Evolutionary conservation across 1,140 invertebrate genomes (phyloP).

Genomic region (Drosophila bifasciata): DNA sequence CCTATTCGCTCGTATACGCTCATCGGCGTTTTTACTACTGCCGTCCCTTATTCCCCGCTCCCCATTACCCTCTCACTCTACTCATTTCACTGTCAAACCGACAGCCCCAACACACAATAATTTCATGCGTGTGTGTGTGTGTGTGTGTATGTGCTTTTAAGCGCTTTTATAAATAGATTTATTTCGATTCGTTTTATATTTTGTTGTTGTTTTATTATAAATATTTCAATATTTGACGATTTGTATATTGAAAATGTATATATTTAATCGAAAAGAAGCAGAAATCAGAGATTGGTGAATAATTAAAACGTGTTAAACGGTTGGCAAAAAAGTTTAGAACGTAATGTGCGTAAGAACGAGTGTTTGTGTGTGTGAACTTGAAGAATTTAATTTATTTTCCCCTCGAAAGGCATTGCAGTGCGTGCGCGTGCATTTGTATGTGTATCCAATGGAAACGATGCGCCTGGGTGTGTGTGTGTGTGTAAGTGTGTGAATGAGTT

Average conservation of each 20-base stretch:
- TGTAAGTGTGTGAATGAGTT: slow-evolving; percentile 49
- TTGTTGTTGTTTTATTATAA: slow-evolving; percentile 77
- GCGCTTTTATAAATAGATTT: slow-evolving; percentile 79
- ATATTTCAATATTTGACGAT: slow-evolving; percentile 71
- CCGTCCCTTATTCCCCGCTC: slow-evolving; percentile 31
- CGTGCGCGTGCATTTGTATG: slow-evolving; percentile 49
- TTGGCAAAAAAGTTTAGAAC: slow-evolving; percentile 26
- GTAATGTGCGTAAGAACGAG: slow-evolving; percentile 9
- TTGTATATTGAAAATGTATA: slow-evolving; percentile 21
- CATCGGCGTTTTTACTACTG: slow-evolving; percentile 62
- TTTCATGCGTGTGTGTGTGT: slow-evolving; percentile 34
- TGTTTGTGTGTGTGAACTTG: slow-evolving; percentile 51
- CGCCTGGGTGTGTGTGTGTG: slow-evolving; percentile 38
- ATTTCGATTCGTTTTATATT: slow-evolving; percentile 56
- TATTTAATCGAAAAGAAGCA: slow-evolving; percentile 38
- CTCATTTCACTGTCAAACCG: slow-evolving; percentile 52
- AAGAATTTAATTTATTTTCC: slow-evolving; percentile 57
- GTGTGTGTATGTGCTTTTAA: slow-evolving; percentile 61
- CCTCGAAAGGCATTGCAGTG: slow-evolving; percentile 20
- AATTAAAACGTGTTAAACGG: slow-evolving; percentile 42
- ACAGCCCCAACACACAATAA: slow-evolving; percentile 24
- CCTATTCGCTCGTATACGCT: slow-evolving; percentile 51
- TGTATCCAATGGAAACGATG: slow-evolving; percentile 2
- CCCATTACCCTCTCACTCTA: slow-evolving; percentile 12
- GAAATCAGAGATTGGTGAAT: neutral